A percentile compares a stretch with the other conserved stretches of the same genome.
phyloP scores from a whole-genome alignment of 2,888 invertebrate genomes.

The Apotomis turbidana region DNA sequence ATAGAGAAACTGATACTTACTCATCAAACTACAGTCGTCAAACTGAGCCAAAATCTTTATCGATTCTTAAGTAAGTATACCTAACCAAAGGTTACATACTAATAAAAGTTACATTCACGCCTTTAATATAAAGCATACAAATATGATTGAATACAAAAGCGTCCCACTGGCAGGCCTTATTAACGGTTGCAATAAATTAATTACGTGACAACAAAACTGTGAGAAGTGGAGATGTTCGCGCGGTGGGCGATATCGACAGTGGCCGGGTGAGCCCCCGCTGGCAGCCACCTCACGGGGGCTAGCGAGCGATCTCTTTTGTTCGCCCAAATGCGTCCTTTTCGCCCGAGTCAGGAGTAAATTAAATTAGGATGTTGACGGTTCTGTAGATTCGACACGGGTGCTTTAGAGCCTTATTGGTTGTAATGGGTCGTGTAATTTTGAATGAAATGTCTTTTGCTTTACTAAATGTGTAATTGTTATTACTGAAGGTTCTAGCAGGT shows the following conservation, averaged over 20 bases:
- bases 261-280: slow-evolving; percentile 68
- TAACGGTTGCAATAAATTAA: slow-evolving; percentile 76
- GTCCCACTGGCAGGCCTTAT: slow-evolving; percentile 28
- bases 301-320: slow-evolving; percentile 66
- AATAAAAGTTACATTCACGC: no score
- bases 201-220: slow-evolving; percentile 78
- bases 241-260: slow-evolving; percentile 62
- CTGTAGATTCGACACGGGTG: slow-evolving; percentile 42
- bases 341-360: slow-evolving; percentile 45
- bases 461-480: slow-evolving; percentile 6
- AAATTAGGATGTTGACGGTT: slow-evolving; percentile 41
- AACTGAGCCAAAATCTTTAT: no score
- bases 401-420: slow-evolving; percentile 20
- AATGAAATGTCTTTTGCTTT: slow-evolving; percentile 14
- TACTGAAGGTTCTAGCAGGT: background rate
- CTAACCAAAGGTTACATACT: no score
- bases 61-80: no score
- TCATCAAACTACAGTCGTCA: no score
- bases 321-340: slow-evolving; percentile 70
- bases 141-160: slow-evolving; percentile 18
- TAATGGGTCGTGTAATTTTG: slow-evolving; percentile 36
- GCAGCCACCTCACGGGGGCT: slow-evolving; percentile 67
- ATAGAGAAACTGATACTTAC: no score
- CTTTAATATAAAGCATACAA: slow-evolving; percentile 1
- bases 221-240: slow-evolving; percentile 62